Evolutionary conservation across 2,113 vertebrate species (phyloP), one percentile per base, ranked within the genome.

Genomic region (Campylomormyrus numenius): DNA sequence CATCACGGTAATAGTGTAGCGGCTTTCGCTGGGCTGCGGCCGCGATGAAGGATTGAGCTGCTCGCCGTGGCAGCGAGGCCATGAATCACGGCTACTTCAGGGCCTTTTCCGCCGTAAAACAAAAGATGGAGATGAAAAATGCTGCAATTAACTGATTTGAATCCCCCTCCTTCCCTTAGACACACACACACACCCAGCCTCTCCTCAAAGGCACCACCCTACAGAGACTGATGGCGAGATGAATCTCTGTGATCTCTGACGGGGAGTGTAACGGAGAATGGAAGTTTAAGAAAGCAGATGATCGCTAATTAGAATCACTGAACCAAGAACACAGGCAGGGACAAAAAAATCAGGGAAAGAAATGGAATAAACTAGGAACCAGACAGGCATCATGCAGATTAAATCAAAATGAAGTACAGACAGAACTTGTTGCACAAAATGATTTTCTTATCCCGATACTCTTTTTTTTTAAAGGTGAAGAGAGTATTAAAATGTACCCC

Each of bases 91-190:
- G 97, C 97, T 96, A 98, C 97, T 97, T 95, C 97, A 96, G 96
- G 96, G 97, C 97, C 97, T 97, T 97, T 97, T 96, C 96, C 96
- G 96, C 98, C 97, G 98, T 99, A 98, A 99, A 99, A 99, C 97
- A 98, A 98, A 98, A 99, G 97, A 98, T 98, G 97, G 97, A 98
- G 97, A 98, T 99, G 98, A 98, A 99, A 99, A 99, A 99, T 99
- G 98, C 97, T 96, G 98, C 98, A 99, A 98, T 99, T 99, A 99
- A 98, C 98, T 98, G 98, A 99, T 99, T 99, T 99, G 98, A 99
- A 98, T 99, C 98, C 98, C 97, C 94, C 94, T 94, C 93, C 97
- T 97, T 97, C 96, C 96, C 97, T 96, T 50, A 58, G 9, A 88
- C 24, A 45, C 87, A 88, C 56, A 58, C 87, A 56, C 49, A 21